Evolutionary conservation across 2,888 invertebrate genomes (phyloP).

Genomic region (Eupithecia pulchellata): DNA sequence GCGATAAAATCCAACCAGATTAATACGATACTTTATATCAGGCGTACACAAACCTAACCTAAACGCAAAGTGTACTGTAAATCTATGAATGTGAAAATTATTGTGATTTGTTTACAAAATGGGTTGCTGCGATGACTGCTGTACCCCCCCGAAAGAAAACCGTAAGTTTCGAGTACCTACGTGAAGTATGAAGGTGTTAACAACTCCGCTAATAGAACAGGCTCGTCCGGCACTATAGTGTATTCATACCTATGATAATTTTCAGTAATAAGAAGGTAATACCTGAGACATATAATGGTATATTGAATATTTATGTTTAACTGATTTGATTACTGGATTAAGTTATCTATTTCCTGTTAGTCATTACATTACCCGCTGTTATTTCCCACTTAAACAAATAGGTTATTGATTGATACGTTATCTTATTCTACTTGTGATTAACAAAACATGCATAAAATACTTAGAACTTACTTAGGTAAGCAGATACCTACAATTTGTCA

Average conservation of each 20-base stretch:
- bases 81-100: slow-evolving; percentile 28
- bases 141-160: slow-evolving; percentile 68
- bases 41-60: slow-evolving; percentile 35
- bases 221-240: neutral
- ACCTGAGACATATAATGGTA: neutral
- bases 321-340: neutral
- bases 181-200: neutral
- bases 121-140: slow-evolving; percentile 72
- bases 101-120: slow-evolving; percentile 46
- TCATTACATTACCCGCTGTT: neutral
- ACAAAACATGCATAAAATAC: neutral
- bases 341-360: neutral
- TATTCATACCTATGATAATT: neutral
- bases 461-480: no score
- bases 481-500: neutral
- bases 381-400: neutral
- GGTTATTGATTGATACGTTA: neutral
- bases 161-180: slow-evolving; percentile 62
- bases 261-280: neutral
- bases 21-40: slow-evolving; percentile 27
- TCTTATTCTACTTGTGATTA: neutral
- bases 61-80: slow-evolving; percentile 20
- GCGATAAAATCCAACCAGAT: slow-evolving; percentile 34
- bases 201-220: neutral
- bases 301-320: neutral